These are phyloP conservation scores for Belgica antarctica DNA, from an alignment of 2,888 invertebrate species.

Conservation along the genomic window DNA sequence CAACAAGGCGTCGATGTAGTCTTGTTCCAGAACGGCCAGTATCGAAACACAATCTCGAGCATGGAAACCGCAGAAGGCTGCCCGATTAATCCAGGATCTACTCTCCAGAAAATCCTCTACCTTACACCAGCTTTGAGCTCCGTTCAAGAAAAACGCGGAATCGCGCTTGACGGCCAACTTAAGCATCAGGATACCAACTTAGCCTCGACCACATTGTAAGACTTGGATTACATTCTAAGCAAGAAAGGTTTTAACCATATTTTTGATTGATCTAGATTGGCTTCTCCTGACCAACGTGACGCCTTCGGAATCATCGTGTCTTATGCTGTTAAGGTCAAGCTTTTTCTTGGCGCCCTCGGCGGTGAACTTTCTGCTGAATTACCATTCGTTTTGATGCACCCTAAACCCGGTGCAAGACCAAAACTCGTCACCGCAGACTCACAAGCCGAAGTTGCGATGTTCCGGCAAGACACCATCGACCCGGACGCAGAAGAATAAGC, in stretches of 20 bases:
- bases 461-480: constrained; percentile 67
- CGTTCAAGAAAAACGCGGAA: constrained; percentile 81
- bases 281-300: constrained; percentile 79
- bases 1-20: constrained; percentile 95
- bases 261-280: constrained; percentile 57
- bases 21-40: constrained; percentile 93
- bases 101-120: constrained; percentile 84
- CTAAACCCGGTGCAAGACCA: constrained; percentile 62
- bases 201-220: constrained; percentile 89
- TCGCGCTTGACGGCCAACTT: constrained; percentile 88
- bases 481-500: constrained; percentile 18
- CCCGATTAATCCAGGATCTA: constrained; percentile 82
- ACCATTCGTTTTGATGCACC: constrained; percentile 89
- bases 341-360: constrained; percentile 87
- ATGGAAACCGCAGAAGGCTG: constrained; percentile 89
- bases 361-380: constrained; percentile 89
- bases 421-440: constrained; percentile 67
- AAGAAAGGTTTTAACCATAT: neutral
- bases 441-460: constrained; percentile 70
- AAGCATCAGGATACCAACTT: constrained; percentile 80
- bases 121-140: constrained; percentile 73
- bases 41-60: constrained; percentile 82
- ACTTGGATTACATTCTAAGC: constrained; percentile 46
- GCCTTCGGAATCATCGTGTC: constrained; percentile 94
- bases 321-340: constrained; percentile 91